These are phyloP conservation scores for Ganaspis brasiliensis DNA, from an alignment of 2,888 invertebrate species.

Conservation along the genomic window DNA sequence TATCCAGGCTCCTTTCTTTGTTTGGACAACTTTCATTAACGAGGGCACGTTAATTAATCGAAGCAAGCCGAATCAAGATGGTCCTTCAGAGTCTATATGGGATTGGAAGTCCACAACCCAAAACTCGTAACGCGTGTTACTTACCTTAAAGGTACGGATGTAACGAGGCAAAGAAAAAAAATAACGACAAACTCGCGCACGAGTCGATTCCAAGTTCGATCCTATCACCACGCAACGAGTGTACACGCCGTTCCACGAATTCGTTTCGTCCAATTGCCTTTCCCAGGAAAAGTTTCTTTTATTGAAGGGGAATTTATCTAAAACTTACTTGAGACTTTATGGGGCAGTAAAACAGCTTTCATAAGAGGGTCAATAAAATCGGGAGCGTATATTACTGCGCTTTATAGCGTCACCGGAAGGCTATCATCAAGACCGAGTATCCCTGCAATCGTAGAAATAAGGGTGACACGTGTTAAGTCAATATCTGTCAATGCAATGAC, in stretches of 20 bases:
- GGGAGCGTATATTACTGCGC: too few relatives aligned
- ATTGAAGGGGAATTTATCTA: too few relatives aligned
- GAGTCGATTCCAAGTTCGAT: slow-evolving; percentile 13
- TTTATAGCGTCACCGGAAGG: slow-evolving; percentile 7
- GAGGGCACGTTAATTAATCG: slow-evolving; percentile 73
- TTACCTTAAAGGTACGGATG: not conserved
- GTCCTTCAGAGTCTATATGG: slow-evolving; percentile 41
- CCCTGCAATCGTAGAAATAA: slow-evolving; percentile 20
- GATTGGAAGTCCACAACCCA: slow-evolving; percentile 53
- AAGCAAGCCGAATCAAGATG: slow-evolving; percentile 66
- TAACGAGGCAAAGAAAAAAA: slow-evolving; percentile 26
- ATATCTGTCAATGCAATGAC: slow-evolving; percentile 23
- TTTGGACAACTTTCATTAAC: slow-evolving; percentile 69
- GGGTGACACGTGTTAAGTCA: slow-evolving; percentile 10
- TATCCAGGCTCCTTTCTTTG: slow-evolving; percentile 48
- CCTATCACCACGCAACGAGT: not conserved
- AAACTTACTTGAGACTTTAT: too few relatives aligned
- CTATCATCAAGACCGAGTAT: not conserved
- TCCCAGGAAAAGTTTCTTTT: too few relatives aligned
- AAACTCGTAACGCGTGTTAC: slow-evolving; percentile 48
- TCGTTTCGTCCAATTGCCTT: not conserved
- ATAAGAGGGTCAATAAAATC: too few relatives aligned
- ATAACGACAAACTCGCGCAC: not conserved
- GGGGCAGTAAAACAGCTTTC: too few relatives aligned
- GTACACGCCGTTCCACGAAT: slow-evolving; percentile 2